A percentile compares a stretch with the other conserved stretches of the same genome.
These are phyloP conservation scores for Carlito syrichta DNA, from an alignment of 2,113 vertebrate genomes.

Conservation along the genomic window DNA sequence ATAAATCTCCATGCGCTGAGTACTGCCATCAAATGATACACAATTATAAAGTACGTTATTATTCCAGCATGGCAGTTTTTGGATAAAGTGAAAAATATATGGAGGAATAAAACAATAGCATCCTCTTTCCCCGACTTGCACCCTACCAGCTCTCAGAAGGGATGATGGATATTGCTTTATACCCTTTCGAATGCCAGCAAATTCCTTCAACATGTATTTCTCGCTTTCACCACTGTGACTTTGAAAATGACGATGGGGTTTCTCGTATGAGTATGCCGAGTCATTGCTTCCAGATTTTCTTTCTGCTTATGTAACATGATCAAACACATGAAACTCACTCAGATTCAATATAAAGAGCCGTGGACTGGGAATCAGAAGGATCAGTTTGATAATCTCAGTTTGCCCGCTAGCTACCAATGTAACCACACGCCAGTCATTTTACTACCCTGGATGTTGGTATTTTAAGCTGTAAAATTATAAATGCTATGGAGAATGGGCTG, in stretches of 20 bases:
- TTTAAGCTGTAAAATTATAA: constrained; percentile 58
- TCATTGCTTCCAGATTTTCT: constrained; percentile 38
- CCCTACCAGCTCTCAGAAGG: constrained; percentile 10
- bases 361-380: background rate
- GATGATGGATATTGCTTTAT: constrained; percentile 21
- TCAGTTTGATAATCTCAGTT: background rate
- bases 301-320: constrained; percentile 49
- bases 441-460: background rate
- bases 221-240: constrained; percentile 57
- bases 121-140: background rate
- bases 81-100: background rate
- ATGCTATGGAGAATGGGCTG: constrained; percentile 26
- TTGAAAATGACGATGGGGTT: constrained; percentile 25
- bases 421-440: background rate
- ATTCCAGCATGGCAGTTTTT: background rate
- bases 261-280: constrained; percentile 47
- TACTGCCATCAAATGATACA: background rate
- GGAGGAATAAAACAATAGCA: background rate
- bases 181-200: constrained; percentile 21
- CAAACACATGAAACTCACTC: background rate
- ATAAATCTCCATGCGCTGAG: accelerated
- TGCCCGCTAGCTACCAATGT: background rate
- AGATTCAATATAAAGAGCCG: background rate
- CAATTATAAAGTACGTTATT: background rate
- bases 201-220: constrained; percentile 21